Base-by-base conservation (phyloP, 2,888 invertebrate genomes). In the Hartigia nigra region DNA sequence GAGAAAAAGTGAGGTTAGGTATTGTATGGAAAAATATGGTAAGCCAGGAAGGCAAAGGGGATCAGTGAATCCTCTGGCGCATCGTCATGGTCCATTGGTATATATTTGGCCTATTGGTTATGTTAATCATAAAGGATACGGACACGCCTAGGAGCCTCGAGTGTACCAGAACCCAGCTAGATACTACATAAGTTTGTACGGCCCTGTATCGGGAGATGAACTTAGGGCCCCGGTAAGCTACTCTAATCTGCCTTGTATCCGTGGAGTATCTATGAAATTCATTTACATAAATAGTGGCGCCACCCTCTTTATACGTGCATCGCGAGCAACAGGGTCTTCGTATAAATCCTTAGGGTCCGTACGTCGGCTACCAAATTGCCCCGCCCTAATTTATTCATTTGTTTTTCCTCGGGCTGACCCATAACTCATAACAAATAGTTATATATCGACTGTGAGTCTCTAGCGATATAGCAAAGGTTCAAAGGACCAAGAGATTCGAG, bases 371-470 rank as follows among this genome's bases (percentile, higher is more conserved):
- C 89, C 87, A 89, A 86, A 85, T 88, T 84, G 86, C 89, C 88
- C 89, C 90, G 90, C 90, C 89, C 89, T 89, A 89, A 89, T 89
- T 89, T 89, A 89, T 90, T 90, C 89, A 90, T 89, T 90, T 89
- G 88, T 90, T 90, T 88, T 89, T 90, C 87, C 87, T 86, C 86
- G 85, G 86, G 87, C 85, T 85, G 86, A 84, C 84, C 87, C 86
- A 89, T 88, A 89, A 89, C 87, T 90, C 90, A 88, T 86, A 84
- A 81, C 23, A 9, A 55, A 55, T 2, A 39, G 14, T 14, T 5
- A 14, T 5, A 14, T 5, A 14, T 39, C 23, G 39, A 2, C 39
- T 9, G 23, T 55, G 14, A 14, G 5, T n/a, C 39, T 9, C 39
- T 9, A 1, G 23, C 39, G 23, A 5, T 1, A 23, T 23, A 55